Conservation (phyloP, 2,797 vertebrate genomes). For the Hozukius guyotensis region DNA sequence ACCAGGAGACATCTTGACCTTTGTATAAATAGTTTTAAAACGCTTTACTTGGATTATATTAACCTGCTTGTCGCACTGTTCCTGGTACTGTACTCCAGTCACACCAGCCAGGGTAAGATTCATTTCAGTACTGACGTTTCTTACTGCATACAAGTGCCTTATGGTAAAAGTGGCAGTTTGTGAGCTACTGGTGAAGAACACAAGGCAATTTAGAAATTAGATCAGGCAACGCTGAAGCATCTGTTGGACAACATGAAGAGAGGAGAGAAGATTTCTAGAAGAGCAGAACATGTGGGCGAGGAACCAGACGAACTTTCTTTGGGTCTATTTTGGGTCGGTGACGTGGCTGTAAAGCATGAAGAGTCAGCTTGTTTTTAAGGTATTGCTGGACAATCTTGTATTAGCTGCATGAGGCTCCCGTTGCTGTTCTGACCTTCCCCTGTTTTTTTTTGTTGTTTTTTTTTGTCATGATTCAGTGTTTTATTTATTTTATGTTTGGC, state of each 20-base stretch:
- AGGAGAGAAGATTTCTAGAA: constrained; percentile 14
- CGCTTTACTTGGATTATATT: not conserved
- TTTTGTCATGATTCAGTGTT: constrained; percentile 54
- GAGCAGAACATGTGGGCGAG: constrained; percentile 1
- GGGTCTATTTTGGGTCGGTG: constrained; percentile 19
- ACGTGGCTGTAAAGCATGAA: constrained; percentile 56
- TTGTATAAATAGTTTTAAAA: constrained; percentile 19
- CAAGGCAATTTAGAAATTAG: constrained; percentile 32
- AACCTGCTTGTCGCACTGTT: constrained; percentile 20
- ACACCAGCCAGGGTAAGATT: constrained; percentile 15
- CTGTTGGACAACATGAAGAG: constrained; percentile 18
- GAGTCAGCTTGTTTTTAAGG: constrained; percentile 55
- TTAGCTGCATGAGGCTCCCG: constrained; percentile 73
- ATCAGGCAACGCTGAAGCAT: constrained; percentile 21
- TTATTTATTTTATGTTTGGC: constrained; percentile 74
- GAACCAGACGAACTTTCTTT: constrained; percentile 1
- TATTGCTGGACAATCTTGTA: constrained; percentile 84
- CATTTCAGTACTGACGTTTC: constrained; percentile 40
- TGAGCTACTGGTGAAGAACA: constrained; percentile 28
- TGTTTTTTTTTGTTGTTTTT: constrained; percentile 21
- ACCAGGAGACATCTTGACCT: not conserved
- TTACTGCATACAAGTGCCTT: constrained; percentile 75
- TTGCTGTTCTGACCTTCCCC: constrained; percentile 56
- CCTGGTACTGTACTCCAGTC: not conserved
- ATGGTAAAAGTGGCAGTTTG: constrained; percentile 54